Conservation (phyloP, 2,888 invertebrate species). For the Hartigia nigra region DNA sequence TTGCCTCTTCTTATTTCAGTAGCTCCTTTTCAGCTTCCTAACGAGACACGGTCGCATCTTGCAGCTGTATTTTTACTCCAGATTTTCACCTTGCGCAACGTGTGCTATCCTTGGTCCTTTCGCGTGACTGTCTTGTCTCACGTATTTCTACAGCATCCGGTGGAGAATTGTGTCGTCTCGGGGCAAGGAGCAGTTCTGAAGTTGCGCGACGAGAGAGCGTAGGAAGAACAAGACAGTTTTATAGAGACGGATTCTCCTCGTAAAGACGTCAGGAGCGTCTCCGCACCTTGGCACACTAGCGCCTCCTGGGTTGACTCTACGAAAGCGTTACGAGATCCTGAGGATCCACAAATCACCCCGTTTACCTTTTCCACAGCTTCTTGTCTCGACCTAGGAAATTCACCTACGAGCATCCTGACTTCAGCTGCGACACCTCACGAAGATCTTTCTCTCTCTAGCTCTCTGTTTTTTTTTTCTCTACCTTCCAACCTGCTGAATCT, state of each 20-base stretch:
- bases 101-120: not conserved
- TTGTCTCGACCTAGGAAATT: constrained; percentile 23
- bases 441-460: constrained; percentile 24
- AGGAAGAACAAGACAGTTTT: constrained; percentile 55
- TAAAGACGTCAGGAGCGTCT: constrained; percentile 57
- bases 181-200: not conserved
- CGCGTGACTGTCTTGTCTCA: not conserved
- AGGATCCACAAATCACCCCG: constrained; percentile 53
- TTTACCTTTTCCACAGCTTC: constrained; percentile 19
- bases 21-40: not conserved
- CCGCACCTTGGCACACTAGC: constrained; percentile 31
- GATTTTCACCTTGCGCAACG: not conserved
- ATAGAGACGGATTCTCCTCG: constrained; percentile 61
- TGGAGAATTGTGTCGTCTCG: not conserved
- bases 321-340: constrained; percentile 49
- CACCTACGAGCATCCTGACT: constrained; percentile 37
- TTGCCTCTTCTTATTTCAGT: not conserved
- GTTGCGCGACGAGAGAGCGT: constrained; percentile 4
- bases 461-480: constrained; percentile 28
- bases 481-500: constrained; percentile 38
- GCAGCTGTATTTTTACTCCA: not conserved
- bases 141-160: not conserved
- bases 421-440: constrained; percentile 15
- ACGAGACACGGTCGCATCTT: not conserved
- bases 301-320: constrained; percentile 29